phyloP scores from a whole-genome alignment of 2,888 invertebrate species.

The Lasioglossum calceatum region DNA sequence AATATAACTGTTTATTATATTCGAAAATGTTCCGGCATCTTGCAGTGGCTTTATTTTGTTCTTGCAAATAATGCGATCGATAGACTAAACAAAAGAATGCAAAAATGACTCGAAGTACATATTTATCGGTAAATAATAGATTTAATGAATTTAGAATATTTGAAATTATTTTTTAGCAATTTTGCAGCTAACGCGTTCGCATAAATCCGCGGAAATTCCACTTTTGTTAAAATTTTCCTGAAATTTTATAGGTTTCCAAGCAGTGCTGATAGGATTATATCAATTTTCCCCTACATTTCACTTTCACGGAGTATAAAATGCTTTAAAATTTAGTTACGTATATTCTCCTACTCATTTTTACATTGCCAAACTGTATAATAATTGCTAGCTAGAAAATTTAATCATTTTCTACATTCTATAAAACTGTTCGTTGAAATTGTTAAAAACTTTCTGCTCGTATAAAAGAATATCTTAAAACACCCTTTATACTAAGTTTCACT shows the following conservation, averaged over 20 bases:
- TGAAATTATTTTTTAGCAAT: neutral
- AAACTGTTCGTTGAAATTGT: neutral
- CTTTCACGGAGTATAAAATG: neutral
- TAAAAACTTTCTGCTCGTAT: too few species aligned
- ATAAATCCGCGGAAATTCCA: neutral
- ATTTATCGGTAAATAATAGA: neutral
- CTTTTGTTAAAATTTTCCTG: conserved; percentile 1
- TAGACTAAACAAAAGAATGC: neutral
- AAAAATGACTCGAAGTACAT: neutral
- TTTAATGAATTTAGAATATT: neutral
- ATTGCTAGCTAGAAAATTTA: neutral
- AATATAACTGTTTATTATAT: neutral
- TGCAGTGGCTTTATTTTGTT: neutral
- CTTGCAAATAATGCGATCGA: neutral
- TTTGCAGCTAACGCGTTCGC: neutral
- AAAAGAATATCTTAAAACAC: too few species aligned
- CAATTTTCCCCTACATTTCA: neutral
- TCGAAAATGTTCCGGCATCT: neutral
- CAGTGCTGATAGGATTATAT: neutral
- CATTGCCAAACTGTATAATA: neutral
- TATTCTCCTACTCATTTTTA: neutral
- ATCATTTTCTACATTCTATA: neutral
- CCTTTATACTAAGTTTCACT: too few species aligned
- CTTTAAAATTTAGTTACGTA: neutral
- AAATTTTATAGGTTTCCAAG: neutral